These are phyloP conservation scores for Palloptera scutellata DNA, from an alignment of 2,888 invertebrate genomes.

Conservation along the genomic window DNA sequence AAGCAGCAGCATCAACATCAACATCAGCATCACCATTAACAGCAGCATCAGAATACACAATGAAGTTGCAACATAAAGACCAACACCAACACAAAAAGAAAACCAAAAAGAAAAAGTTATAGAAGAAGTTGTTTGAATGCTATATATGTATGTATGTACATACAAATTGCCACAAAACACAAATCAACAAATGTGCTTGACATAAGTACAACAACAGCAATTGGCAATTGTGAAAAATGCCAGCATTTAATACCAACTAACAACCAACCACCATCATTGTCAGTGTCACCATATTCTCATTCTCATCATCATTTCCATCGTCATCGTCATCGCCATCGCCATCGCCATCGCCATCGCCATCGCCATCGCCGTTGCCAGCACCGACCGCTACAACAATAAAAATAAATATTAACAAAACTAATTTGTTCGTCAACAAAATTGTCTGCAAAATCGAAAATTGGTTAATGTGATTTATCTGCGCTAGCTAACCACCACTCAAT, in stretches of 20 bases:
- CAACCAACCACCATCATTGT: conserved; percentile 4
- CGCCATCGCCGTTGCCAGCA: not conserved
- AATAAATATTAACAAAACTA: conserved; percentile 18
- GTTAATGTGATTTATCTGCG: conserved; percentile 23
- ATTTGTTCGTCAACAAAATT: conserved; percentile 21
- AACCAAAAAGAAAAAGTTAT: too few species aligned
- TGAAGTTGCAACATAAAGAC: conserved; percentile 13
- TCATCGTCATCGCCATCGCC: not conserved
- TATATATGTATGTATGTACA: not conserved
- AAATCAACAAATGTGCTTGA: not conserved
- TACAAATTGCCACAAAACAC: conserved; percentile 3
- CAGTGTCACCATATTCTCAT: not conserved
- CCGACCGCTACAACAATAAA: not conserved
- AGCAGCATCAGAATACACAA: conserved; percentile 15
- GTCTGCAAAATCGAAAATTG: conserved; percentile 21
- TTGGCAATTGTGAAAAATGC: not conserved
- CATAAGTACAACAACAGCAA: conserved; percentile 11
- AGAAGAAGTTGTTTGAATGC: too few species aligned
- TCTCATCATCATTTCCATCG: not conserved
- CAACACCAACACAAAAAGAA: not conserved
- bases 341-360: not conserved
- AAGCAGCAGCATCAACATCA: not conserved
- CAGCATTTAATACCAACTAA: not conserved
- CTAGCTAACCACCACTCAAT: conserved; percentile 4
- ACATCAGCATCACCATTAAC: not conserved